Percentiles rank a stretch among this genome's conserved stretches.
These are phyloP conservation scores for Cheirogaleus medius DNA, from an alignment of 2,113 vertebrate genomes.

Conservation along the genomic window DNA sequence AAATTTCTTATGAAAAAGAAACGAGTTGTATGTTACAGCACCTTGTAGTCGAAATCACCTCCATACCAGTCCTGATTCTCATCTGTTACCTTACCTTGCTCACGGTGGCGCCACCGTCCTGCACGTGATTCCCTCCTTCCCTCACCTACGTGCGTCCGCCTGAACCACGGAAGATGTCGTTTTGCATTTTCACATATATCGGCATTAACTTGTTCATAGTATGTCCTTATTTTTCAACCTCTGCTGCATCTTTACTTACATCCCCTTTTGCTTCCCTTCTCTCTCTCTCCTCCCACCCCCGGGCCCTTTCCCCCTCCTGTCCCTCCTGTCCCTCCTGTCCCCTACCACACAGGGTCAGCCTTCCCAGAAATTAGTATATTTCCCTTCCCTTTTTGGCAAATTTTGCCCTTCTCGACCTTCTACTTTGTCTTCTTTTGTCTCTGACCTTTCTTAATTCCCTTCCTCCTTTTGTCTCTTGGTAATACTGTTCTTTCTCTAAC, in stretches of 20 bases:
- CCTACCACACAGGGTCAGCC: neutral
- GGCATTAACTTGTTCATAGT: neutral
- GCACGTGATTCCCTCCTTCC: too few relatives aligned
- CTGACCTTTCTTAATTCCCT: neutral
- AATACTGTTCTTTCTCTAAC: neutral
- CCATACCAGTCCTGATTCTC: too few relatives aligned
- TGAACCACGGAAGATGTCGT: too few relatives aligned
- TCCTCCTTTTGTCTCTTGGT: neutral
- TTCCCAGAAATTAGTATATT: neutral
- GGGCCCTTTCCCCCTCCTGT: too few relatives aligned
- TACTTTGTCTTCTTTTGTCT: neutral
- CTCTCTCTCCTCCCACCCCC: too few relatives aligned
- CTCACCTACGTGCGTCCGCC: neutral
- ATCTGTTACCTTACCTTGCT: neutral
- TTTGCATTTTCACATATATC: neutral
- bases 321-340: too few relatives aligned
- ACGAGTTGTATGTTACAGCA: fast-evolving
- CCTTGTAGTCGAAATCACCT: neutral
- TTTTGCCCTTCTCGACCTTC: neutral
- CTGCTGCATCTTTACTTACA: neutral
- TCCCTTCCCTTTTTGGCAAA: neutral
- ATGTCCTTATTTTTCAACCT: neutral
- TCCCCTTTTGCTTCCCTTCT: neutral
- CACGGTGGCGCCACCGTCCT: fast-evolving
- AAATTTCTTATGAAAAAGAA: neutral